Base-by-base conservation (phyloP, 2,888 invertebrate species). In the Habrosyne pyritoides region DNA sequence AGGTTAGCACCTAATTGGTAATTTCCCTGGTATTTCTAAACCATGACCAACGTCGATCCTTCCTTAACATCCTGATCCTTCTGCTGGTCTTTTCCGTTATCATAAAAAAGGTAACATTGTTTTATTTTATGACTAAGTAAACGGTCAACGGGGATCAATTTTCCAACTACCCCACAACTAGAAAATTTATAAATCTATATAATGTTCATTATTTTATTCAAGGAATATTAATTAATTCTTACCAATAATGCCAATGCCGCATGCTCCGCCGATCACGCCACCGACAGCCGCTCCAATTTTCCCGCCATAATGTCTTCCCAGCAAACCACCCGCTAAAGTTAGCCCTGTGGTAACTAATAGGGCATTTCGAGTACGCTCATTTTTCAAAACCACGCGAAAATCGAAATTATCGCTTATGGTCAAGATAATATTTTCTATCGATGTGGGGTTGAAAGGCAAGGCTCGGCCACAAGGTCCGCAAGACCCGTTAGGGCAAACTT, bases 231-330 rank as follows among this genome's bases (percentile, higher is more conserved):
- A 18, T 14, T 24, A 21, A 33, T 46, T 14, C 87, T 84, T 66
- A 91, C 91, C 85, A 53, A 84, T 80, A 52, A 90, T 63, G 0
- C 91, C 91, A n/a, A 89, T 56, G 2, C 90, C 90, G 53, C 91
- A 90, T 6, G 71, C 88, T 0, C 91, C 91, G 0, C 91, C 91
- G 7, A 91, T 79, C 0, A 85, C 87, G 0, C 90, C 87, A 0
- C 91, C 91, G 0, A 91, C 73, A 0, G 84, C 84, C 0, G 89
- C 90, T 0, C 91, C 91, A 1, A 87, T 46, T 61, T 84, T 87
- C 6, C 91, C 91, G 10, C 88, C 91, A 61, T 84, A 89, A 65
- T 88, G 87, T 8, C 76, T 81, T 0, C 91, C 91, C 18, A 92
- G 71, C n/a, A 91, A 52, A 0, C 83, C 80, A 0, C 91, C 91